Percentiles rank a stretch among this genome's conserved stretches.
Conservation (phyloP, 2,797 vertebrate genomes). For the Mus caroli region DNA sequence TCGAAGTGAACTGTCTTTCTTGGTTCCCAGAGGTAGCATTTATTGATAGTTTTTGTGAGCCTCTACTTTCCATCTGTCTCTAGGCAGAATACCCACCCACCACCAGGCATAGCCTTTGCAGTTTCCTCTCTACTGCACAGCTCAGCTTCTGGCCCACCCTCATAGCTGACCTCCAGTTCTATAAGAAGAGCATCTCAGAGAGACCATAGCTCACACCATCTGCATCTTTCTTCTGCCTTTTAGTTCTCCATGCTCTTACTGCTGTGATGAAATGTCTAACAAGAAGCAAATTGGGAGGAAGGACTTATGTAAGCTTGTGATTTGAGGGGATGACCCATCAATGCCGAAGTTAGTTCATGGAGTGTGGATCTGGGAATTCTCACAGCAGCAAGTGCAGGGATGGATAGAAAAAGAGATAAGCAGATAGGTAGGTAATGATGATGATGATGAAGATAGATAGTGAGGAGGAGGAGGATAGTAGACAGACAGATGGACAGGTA, state of each 20-base stretch:
- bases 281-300: neutral
- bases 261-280: neutral
- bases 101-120: neutral
- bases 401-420: neutral
- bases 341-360: neutral
- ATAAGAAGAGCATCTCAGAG: neutral
- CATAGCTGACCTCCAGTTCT: neutral
- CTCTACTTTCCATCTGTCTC: neutral
- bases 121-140: neutral
- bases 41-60: neutral
- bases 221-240: neutral
- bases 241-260: neutral
- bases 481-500: neutral
- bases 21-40: neutral
- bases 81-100: neutral
- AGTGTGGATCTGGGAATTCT: neutral
- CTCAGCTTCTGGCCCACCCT: conserved; percentile 8
- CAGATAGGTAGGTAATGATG: neutral
- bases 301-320: neutral
- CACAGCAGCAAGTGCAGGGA: neutral
- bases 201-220: neutral
- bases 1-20: neutral
- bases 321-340: neutral
- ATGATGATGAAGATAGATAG: neutral
- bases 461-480: neutral